A percentile compares a stretch with the other conserved stretches of the same genome.
Evolutionary conservation across 1,140 invertebrate species (phyloP).

Genomic region (Trigoniulus corallinus): DNA sequence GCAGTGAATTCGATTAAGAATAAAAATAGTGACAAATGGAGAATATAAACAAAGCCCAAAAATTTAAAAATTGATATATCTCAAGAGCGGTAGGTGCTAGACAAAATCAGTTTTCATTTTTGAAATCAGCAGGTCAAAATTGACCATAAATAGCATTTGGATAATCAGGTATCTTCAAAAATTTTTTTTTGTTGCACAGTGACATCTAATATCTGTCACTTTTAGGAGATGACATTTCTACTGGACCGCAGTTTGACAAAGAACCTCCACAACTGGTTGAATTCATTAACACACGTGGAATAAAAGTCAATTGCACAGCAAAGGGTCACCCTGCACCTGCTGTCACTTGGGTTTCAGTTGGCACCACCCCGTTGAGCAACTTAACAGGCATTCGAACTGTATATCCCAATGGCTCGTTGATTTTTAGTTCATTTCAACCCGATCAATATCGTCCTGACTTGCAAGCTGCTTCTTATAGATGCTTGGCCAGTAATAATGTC

Average conservation of each 20-base stretch:
- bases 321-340: neutral
- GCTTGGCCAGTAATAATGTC: conserved; percentile 23
- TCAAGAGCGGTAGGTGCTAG: no score
- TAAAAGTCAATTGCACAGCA: neutral
- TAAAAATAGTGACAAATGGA: no score
- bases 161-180: no score
- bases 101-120: no score
- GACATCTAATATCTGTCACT: no score
- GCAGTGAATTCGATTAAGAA: no score
- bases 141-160: no score
- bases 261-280: neutral
- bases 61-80: no score
- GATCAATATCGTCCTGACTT: conserved; percentile 11
- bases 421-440: neutral
- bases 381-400: neutral
- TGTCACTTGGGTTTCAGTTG: neutral
- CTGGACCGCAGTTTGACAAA: neutral
- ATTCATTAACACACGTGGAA: neutral
- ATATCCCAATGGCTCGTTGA: neutral
- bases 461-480: conserved; percentile 22
- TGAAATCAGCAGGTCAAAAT: no score
- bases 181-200: no score
- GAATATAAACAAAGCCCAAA: no score
- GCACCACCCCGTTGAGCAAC: neutral
- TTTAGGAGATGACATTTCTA: no score